phyloP scores from a whole-genome alignment of 2,888 invertebrate species.

The Hyppa rectilinea region DNA sequence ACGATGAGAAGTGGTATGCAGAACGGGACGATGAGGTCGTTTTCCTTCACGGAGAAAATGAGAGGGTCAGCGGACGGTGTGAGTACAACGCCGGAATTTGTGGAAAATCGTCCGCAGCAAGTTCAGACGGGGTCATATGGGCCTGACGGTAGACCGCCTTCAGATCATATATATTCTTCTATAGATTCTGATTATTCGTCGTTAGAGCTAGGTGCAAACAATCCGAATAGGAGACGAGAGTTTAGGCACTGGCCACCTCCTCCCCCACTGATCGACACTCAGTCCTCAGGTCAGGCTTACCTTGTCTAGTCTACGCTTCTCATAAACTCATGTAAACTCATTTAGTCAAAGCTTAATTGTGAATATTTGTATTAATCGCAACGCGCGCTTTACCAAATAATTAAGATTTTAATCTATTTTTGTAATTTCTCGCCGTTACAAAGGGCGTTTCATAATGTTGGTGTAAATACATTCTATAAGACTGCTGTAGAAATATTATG shows the following conservation, averaged over 20 bases:
- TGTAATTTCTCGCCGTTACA: slow-evolving; percentile 87
- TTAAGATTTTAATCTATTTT: slow-evolving; percentile 89
- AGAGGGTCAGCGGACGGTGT: slow-evolving; percentile 82
- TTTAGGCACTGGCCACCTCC: slow-evolving; percentile 88
- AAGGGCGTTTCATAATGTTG: slow-evolving; percentile 85
- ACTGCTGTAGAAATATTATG: slow-evolving; percentile 90
- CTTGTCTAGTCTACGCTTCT: slow-evolving; percentile 88
- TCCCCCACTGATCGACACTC: slow-evolving; percentile 85
- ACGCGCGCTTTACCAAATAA: slow-evolving; percentile 90
- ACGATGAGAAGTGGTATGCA: slow-evolving; percentile 92
- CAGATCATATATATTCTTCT: slow-evolving; percentile 97
- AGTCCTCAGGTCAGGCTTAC: slow-evolving; percentile 88
- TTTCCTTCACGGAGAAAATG: slow-evolving; percentile 90
- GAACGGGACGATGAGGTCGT: slow-evolving; percentile 91
- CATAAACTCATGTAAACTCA: slow-evolving; percentile 74
- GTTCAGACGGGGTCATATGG: slow-evolving; percentile 85
- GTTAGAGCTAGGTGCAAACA: slow-evolving; percentile 92
- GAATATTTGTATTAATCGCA: slow-evolving; percentile 85
- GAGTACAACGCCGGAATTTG: slow-evolving; percentile 92
- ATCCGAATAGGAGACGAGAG: slow-evolving; percentile 85
- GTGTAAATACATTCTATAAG: slow-evolving; percentile 91
- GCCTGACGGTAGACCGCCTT: slow-evolving; percentile 93
- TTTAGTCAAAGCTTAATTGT: slow-evolving; percentile 88
- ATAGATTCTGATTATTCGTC: slow-evolving; percentile 97
- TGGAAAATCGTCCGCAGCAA: slow-evolving; percentile 81